phyloP scores from a whole-genome alignment of 1,140 invertebrate species.

The Campoletis sonorensis region DNA sequence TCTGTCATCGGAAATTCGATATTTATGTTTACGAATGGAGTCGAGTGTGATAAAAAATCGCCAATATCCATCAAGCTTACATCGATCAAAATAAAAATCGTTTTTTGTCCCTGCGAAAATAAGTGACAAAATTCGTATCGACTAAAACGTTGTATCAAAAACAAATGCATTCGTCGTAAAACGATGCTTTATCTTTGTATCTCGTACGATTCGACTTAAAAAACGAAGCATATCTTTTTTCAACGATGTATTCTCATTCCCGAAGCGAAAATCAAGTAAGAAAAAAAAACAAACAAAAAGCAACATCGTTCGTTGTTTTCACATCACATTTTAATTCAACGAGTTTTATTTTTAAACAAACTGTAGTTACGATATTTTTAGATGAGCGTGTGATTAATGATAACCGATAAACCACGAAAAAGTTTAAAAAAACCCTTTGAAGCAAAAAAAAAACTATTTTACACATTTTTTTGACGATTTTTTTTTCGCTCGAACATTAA shows the following conservation, averaged over 20 bases:
- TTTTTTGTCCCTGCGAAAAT: background rate
- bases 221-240: conserved; percentile 1
- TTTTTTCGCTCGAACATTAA: too few species aligned
- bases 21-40: background rate
- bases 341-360: too few species aligned
- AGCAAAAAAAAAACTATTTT: too few species aligned
- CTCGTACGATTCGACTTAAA: background rate
- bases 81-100: background rate
- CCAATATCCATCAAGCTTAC: background rate
- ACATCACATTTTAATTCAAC: background rate
- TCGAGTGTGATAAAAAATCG: background rate
- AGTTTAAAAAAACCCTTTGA: too few species aligned
- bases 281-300: background rate
- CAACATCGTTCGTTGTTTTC: background rate
- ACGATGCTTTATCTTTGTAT: background rate
- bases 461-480: too few species aligned
- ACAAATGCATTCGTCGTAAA: background rate
- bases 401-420: too few species aligned
- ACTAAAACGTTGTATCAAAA: background rate
- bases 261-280: background rate
- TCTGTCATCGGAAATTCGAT: too few species aligned
- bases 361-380: too few species aligned
- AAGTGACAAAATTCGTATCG: too few species aligned
- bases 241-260: background rate
- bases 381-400: too few species aligned